Conservation (phyloP, 2,113 vertebrate genomes). For the Cichladusa arquata region DNA sequence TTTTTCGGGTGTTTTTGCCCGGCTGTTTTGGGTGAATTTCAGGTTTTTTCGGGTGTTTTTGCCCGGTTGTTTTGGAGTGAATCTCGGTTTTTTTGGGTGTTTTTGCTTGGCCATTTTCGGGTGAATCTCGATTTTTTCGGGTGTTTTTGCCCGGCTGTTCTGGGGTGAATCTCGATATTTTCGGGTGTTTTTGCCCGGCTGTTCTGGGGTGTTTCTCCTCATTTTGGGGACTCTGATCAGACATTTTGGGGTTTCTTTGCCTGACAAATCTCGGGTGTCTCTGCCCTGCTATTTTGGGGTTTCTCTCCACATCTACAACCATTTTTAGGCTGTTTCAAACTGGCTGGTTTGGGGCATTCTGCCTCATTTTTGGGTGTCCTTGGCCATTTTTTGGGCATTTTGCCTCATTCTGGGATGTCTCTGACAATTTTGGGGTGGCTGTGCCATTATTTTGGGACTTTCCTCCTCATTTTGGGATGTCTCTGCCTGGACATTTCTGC, state of each 20-base stretch:
- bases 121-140: background rate
- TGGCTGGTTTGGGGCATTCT: background rate
- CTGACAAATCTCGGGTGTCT: background rate
- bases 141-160: too few species aligned
- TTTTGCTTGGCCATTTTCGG: rapidly evolving
- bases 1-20: too few species aligned
- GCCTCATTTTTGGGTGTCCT: background rate
- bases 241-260: background rate
- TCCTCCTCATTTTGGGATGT: background rate
- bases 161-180: too few species aligned
- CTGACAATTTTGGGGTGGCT: background rate
- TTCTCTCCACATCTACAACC: rapidly evolving
- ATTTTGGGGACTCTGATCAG: background rate
- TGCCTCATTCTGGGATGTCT: background rate
- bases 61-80: too few species aligned
- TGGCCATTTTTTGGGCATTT: background rate
- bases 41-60: too few species aligned
- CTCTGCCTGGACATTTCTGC: rapidly evolving
- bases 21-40: too few species aligned
- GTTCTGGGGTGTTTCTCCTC: background rate
- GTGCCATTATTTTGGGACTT: background rate
- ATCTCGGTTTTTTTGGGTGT: too few species aligned
- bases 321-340: background rate
- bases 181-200: too few species aligned
- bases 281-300: background rate